Base-by-base conservation (phyloP, 2,888 invertebrate genomes). In the Nasonia oneida region DNA sequence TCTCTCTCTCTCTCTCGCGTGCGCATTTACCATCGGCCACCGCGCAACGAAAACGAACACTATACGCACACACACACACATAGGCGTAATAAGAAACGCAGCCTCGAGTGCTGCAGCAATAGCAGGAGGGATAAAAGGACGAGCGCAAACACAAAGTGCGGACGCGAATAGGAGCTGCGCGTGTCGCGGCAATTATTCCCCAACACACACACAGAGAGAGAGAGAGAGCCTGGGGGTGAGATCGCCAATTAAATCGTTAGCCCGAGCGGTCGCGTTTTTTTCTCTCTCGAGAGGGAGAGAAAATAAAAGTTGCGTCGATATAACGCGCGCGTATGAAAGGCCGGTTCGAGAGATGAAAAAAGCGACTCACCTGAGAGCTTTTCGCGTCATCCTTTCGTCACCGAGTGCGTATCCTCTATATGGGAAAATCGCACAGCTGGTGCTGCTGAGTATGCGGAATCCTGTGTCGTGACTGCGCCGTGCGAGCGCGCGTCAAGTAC, bases 211-310 rank as follows among this genome's bases (percentile, higher is more conserved):
- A 6, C 18, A 18, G n/a, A n/a, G n/a, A n/a, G n/a, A 3, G 10
- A 29, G n/a, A 53, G 4, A 3, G 10, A 29, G n/a, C 78, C 29
- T 23, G 47, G 37, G 39, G 42, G 78, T n/a, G 15, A 42, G 18
- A 79, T 79, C 10, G 79, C 67, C 79, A 67, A 79, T 79, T 67
- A 79, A 79, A 67, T 79, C 67, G 78, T 78, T 78, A 78, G 57
- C 18, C 57, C 57, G 57, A n/a, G 18, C 3, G 18, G 15, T 15
- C 1, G 61, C 0, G 29, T 29, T 64, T n/a, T 6, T 6, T 23
- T 10, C 42, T 33, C 29, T 53, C 50, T 37, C 37, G 37, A 37
- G 33, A 0, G 33, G 23, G 23, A 50, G n/a, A 37, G 50, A 18
- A n/a, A 23, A 50, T 29, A 29, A 33, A 29, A 14, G 53, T 6